These are phyloP conservation scores for Tragopan temminckii DNA, from an alignment of 2,797 vertebrate species.

Conservation along the genomic window DNA sequence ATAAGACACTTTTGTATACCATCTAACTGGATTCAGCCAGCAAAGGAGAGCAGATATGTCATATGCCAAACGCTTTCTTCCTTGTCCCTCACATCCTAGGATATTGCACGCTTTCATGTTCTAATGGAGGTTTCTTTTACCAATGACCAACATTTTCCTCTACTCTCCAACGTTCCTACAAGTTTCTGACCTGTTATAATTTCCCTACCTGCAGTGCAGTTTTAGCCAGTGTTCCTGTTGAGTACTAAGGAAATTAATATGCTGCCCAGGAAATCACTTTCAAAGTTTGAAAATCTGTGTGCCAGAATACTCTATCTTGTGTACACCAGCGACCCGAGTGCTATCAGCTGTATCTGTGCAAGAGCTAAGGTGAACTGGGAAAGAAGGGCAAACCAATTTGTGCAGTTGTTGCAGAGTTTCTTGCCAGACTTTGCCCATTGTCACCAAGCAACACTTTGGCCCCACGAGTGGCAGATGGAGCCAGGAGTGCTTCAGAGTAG, in stretches of 20 bases:
- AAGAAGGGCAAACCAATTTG: not conserved
- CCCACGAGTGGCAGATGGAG: not conserved
- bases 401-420: not conserved
- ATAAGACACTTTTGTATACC: constrained; percentile 71
- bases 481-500: not conserved
- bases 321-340: not conserved
- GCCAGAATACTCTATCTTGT: not conserved
- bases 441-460: not conserved
- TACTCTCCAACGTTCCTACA: not conserved
- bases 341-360: not conserved
- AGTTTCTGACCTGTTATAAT: constrained; percentile 73
- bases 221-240: not conserved
- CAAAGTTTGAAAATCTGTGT: not conserved
- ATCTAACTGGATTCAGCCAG: constrained; percentile 65
- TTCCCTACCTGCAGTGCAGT: constrained; percentile 40
- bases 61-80: constrained; percentile 55
- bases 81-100: constrained; percentile 51
- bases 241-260: constrained; percentile 22
- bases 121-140: constrained; percentile 72
- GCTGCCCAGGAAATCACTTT: not conserved
- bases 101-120: constrained; percentile 64
- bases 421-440: not conserved
- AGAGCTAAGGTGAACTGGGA: not conserved
- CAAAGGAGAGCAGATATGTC: constrained; percentile 68
- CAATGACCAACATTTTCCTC: constrained; percentile 61